These are phyloP conservation scores for Microtus montanus DNA, from an alignment of 2,113 vertebrate genomes.

Conservation along the genomic window DNA sequence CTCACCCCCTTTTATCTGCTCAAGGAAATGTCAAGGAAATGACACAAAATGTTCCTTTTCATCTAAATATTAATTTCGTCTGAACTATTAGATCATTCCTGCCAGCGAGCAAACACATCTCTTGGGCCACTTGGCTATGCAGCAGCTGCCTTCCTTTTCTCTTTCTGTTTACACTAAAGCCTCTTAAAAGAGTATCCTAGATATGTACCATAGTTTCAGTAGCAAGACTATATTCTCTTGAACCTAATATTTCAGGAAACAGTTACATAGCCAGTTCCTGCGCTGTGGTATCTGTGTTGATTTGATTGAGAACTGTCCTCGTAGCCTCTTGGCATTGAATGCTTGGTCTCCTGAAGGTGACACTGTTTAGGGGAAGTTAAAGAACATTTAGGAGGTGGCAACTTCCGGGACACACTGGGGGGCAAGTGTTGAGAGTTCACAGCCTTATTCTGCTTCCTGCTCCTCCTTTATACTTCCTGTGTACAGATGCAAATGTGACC, in stretches of 20 bases:
- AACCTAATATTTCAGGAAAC: neutral
- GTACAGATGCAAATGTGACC: neutral
- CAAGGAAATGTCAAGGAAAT: neutral
- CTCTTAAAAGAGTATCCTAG: neutral
- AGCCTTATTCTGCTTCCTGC: neutral
- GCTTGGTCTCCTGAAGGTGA: neutral
- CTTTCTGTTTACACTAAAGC: constrained; percentile 9
- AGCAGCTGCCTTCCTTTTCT: neutral
- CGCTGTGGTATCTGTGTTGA: neutral
- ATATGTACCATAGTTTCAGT: neutral
- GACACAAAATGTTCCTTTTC: neutral
- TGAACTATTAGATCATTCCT: neutral
- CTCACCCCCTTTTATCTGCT: neutral
- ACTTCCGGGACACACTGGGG: neutral
- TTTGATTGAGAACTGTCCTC: neutral
- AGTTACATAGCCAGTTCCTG: neutral
- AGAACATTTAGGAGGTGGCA: neutral
- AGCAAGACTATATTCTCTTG: neutral
- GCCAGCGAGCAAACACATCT: neutral
- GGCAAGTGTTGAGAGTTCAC: neutral
- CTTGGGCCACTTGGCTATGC: neutral
- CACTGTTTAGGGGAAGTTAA: neutral
- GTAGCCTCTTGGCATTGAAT: neutral
- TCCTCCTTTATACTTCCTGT: neutral
- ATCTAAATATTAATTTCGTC: neutral